Conservation (phyloP, 2,113 vertebrate genomes). For the Aythya baeri region DNA sequence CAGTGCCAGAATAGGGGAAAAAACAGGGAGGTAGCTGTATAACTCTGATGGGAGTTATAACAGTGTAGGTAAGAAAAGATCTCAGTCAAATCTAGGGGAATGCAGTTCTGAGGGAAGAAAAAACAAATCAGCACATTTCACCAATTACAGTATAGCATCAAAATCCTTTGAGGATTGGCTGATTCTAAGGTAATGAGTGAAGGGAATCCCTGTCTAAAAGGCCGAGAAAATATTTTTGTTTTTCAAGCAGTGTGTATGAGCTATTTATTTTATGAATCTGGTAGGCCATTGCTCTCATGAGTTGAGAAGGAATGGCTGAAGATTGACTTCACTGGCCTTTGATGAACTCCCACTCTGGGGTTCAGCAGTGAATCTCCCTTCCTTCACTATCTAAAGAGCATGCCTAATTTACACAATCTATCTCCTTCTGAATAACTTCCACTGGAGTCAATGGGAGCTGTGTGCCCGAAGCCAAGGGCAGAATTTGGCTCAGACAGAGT, state of each 20-base stretch:
- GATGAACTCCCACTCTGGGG: constrained; percentile 15
- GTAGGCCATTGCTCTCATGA: not conserved
- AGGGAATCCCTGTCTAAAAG: not conserved
- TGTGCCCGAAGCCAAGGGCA: constrained; percentile 57
- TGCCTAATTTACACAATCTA: constrained; percentile 59
- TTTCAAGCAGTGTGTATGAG: not conserved
- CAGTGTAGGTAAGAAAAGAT: not conserved
- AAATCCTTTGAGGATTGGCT: not conserved
- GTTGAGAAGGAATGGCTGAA: not conserved
- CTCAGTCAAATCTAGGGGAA: not conserved
- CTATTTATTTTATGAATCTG: constrained; percentile 20
- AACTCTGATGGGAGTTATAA: not conserved
- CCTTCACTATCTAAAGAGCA: not conserved
- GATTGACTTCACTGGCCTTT: constrained; percentile 14
- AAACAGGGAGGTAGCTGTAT: not conserved
- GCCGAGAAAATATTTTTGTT: not conserved
- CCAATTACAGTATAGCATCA: not conserved
- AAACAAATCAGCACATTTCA: not conserved
- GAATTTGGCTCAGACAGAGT: constrained; percentile 54
- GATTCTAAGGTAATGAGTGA: not conserved
- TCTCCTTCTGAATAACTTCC: constrained; percentile 40
- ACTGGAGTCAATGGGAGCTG: constrained; percentile 59
- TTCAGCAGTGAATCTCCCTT: not conserved
- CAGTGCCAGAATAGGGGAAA: not conserved
- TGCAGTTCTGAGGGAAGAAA: not conserved